Conservation (phyloP, 1,140 invertebrate genomes). For the Caenorhabditis tropicalis region DNA sequence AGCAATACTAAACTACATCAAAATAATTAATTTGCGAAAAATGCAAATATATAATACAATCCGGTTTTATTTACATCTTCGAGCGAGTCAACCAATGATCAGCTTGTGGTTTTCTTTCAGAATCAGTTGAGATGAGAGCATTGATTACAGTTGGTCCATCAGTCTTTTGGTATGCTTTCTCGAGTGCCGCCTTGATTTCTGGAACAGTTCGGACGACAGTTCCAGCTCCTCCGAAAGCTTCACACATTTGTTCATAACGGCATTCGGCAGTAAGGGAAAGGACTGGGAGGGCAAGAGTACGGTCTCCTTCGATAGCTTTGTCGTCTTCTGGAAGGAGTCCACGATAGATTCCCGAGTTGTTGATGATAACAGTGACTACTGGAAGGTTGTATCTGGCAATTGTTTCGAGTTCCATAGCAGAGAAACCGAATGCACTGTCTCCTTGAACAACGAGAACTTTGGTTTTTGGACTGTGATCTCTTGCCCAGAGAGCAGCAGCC, state of each 20-base stretch:
- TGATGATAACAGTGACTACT: constrained; percentile 87
- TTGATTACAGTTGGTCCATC: constrained; percentile 87
- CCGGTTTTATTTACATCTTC: constrained; percentile 73
- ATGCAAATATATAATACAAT: constrained; percentile 11
- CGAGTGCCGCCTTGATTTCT: constrained; percentile 42
- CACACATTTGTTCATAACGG: constrained; percentile 88
- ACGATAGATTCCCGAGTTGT: constrained; percentile 92
- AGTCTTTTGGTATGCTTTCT: constrained; percentile 76
- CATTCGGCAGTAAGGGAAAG: constrained; percentile 80
- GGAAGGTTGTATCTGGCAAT: constrained; percentile 90
- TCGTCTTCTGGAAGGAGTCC: constrained; percentile 83
- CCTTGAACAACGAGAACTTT: constrained; percentile 86
- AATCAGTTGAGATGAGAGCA: constrained; percentile 84
- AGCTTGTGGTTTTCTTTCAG: constrained; percentile 86
- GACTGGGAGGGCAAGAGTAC: constrained; percentile 79
- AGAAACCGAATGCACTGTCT: constrained; percentile 95
- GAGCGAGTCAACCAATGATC: constrained; percentile 86
- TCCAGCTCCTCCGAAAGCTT: constrained; percentile 83
- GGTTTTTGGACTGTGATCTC: constrained; percentile 82
- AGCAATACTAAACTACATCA: not conserved
- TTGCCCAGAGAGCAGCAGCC: constrained; percentile 87
- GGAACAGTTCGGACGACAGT: constrained; percentile 77
- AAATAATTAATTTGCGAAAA: constrained; percentile 19
- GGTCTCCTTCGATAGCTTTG: constrained; percentile 77
- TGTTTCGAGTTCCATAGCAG: constrained; percentile 95